Evolutionary conservation across 2,888 invertebrate species (phyloP).

Genomic region (Rotaria socialis): DNA sequence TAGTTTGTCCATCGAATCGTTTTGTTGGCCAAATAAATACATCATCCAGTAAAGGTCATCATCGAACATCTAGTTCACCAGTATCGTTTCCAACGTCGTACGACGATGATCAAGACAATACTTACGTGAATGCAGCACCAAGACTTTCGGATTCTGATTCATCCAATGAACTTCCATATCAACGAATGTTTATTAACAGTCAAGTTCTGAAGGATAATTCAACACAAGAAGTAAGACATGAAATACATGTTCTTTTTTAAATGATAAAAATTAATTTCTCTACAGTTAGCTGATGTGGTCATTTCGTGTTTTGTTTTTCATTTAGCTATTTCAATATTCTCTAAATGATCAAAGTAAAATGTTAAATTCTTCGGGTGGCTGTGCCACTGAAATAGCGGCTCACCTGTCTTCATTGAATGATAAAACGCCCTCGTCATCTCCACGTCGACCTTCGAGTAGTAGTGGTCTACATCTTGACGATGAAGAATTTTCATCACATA

Average conservation of each 20-base stretch:
- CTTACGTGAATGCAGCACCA: not conserved
- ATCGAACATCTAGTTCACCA: not conserved
- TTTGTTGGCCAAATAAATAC: constrained; percentile 25
- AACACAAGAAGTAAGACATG: not conserved
- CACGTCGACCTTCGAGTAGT: no score
- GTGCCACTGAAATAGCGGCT: not conserved
- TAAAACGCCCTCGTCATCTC: not conserved
- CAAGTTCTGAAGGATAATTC: not conserved
- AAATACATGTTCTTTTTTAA: no score
- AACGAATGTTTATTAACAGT: constrained; percentile 1
- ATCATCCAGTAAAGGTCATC: not conserved
- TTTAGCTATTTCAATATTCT: not conserved
- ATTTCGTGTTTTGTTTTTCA: not conserved
- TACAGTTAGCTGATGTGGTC: no score
- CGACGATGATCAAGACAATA: not conserved
- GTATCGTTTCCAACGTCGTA: not conserved
- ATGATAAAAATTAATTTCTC: no score
- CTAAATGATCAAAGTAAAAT: not conserved
- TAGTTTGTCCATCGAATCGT: not conserved
- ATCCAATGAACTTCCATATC: not conserved
- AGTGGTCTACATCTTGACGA: not conserved
- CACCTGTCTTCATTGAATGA: not conserved
- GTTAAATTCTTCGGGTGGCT: not conserved
- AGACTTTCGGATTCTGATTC: constrained; percentile 23
- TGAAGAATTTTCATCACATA: not conserved